phyloP scores from a whole-genome alignment of 2,113 vertebrate genomes.

The Camelus dromedarius region DNA sequence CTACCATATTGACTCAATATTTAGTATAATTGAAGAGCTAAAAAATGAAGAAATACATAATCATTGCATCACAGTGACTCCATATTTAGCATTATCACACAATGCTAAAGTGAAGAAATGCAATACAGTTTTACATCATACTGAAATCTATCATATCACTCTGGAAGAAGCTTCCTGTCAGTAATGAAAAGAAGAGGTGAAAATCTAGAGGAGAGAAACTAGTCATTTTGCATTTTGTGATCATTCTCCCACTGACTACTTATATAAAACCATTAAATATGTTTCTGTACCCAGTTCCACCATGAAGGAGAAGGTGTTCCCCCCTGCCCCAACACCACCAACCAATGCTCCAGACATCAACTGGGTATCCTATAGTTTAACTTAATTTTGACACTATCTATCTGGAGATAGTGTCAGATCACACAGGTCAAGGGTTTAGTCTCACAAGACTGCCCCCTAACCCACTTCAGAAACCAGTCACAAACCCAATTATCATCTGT shows the following conservation, averaged over 20 bases:
- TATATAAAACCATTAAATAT: neutral
- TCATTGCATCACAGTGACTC: neutral
- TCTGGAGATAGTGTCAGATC: neutral
- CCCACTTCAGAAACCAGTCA: neutral
- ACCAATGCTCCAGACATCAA: too few relatives aligned
- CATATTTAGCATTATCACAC: neutral
- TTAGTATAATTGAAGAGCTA: neutral
- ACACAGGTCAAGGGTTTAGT: neutral
- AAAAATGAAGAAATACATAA: neutral
- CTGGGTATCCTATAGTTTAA: too few relatives aligned
- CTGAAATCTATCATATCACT: neutral
- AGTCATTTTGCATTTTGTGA: neutral
- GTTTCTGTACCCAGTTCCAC: too few relatives aligned
- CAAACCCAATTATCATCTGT: neutral
- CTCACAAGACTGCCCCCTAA: neutral
- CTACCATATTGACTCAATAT: neutral
- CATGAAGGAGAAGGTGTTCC: too few relatives aligned
- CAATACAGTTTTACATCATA: neutral
- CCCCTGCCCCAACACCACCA: too few relatives aligned
- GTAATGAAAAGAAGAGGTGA: neutral
- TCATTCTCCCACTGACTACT: neutral
- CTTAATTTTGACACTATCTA: too few relatives aligned
- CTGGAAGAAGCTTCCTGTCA: neutral
- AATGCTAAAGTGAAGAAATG: neutral
- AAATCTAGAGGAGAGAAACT: neutral